Base-by-base conservation (phyloP, 2,113 vertebrate genomes). In the Istiophorus platypterus region DNA sequence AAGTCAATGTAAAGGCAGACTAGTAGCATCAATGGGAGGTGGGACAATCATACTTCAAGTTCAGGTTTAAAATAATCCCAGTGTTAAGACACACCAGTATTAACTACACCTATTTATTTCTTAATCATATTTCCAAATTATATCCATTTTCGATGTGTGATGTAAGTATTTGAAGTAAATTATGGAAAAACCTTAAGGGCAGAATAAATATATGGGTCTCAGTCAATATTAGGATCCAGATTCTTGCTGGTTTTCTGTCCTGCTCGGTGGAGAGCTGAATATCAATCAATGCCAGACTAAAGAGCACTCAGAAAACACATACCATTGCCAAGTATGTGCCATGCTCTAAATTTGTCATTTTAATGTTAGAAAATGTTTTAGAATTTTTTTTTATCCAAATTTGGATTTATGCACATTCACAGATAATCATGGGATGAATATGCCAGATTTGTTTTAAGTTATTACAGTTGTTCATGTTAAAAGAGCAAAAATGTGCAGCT, bases 321-420 rank as follows among this genome's bases (percentile, higher is more conserved):
- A 37, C 22, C 24, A 42, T 26, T 59, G 22, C 67, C 31, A 69
- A 52, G 66, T 12, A 52, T 24, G 7, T 18, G 10, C 70, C 29
- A 27, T 34, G 18, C 12, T 59, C 39, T 24, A 0, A 70, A 62
- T 71, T 45, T 78, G 14, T 68, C n/a, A 24, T 24, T 26, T 58
- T 27, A 0, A 82, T 64, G 31, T 39, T 29, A 51, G 7, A 69
- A 69, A 69, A 51, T 66, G 14, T 67, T 34, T 42, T 5, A 52
- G 37, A 3, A n/a, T 39, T 22, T 7, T 39, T 22, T 7, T 54
- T 47, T 59, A 62, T 29, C 2, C 5, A 14, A 29, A 27, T 61
- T 62, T 62, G 31, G 26, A 41, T 54, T 45, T 26, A 42, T n/a
- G 29, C n/a, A 27, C 7, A 24, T 37, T 75, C 24, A 41, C 7